These are phyloP conservation scores for Oreochromis grahami DNA, from an alignment of 2,797 vertebrate genomes.

Conservation along the genomic window DNA sequence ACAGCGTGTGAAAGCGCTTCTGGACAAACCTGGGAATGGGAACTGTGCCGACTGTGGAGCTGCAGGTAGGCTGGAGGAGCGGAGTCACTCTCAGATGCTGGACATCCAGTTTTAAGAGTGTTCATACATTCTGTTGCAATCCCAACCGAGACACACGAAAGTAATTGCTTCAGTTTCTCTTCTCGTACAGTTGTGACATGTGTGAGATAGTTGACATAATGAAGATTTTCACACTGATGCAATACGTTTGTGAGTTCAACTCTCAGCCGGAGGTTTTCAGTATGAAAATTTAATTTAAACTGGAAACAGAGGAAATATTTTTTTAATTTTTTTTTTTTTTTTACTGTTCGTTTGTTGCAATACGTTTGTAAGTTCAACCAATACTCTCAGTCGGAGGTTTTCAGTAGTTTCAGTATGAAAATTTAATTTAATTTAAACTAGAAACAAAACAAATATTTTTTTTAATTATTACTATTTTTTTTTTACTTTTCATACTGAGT, in stretches of 20 bases:
- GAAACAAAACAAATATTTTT: fast-evolving
- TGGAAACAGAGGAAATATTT: neutral
- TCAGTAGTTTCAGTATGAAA: neutral
- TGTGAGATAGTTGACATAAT: neutral
- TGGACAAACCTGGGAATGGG: slow-evolving; percentile 58
- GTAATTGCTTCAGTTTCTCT: neutral
- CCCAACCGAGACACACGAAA: neutral
- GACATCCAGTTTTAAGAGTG: neutral
- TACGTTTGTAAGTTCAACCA: neutral
- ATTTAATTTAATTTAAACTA: neutral
- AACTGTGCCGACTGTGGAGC: slow-evolving; percentile 66
- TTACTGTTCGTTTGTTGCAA: no score
- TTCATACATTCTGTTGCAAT: neutral
- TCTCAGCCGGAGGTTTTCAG: neutral
- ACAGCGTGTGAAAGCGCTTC: slow-evolving; percentile 38
- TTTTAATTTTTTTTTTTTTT: no score
- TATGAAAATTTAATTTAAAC: neutral
- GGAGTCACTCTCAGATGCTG: neutral
- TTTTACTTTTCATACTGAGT: neutral
- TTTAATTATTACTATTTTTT: neutral
- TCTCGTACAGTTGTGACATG: neutral
- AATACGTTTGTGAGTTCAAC: neutral
- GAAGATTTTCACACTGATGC: no score
- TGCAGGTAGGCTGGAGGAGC: slow-evolving; percentile 47
- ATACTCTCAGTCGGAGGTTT: neutral